These are phyloP conservation scores for Oedothorax gibbosus DNA, from an alignment of 1,140 invertebrate species.

Conservation along the genomic window DNA sequence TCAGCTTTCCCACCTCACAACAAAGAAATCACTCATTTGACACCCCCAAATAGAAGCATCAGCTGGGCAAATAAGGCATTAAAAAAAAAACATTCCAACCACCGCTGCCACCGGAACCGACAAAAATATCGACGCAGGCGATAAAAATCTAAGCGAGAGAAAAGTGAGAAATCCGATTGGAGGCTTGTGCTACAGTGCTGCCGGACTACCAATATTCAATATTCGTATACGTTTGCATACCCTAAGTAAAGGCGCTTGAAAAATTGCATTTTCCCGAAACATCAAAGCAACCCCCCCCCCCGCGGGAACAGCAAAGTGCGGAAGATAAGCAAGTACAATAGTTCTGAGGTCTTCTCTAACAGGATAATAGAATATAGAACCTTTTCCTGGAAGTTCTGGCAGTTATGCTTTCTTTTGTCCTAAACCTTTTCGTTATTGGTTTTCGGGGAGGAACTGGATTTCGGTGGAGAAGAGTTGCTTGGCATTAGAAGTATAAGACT, in stretches of 20 bases:
- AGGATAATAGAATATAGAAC: constrained; percentile 33
- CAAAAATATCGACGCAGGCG: constrained; percentile 27
- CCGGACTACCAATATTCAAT: constrained; percentile 51
- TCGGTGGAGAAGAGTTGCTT: no score
- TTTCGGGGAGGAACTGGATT: no score
- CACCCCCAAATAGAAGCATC: neutral
- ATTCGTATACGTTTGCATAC: constrained; percentile 46
- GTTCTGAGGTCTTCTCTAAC: constrained; percentile 24
- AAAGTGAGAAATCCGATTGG: constrained; percentile 47
- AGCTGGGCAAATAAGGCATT: neutral
- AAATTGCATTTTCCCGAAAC: constrained; percentile 40
- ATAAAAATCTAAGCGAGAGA: constrained; percentile 38
- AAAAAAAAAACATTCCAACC: constrained; percentile 8
- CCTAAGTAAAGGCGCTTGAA: constrained; percentile 14
- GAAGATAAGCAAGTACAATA: constrained; percentile 16
- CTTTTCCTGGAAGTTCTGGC: neutral
- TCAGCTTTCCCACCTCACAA: no score
- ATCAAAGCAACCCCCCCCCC: constrained; percentile 30
- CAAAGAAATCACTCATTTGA: no score
- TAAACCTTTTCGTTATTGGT: no score
- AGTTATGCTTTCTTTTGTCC: neutral
- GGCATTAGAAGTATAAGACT: no score
- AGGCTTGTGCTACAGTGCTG: constrained; percentile 3
- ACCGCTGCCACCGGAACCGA: constrained; percentile 12
- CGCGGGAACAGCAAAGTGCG: neutral